Conservation (phyloP, 2,888 invertebrate genomes). For the Muscina levida region DNA sequence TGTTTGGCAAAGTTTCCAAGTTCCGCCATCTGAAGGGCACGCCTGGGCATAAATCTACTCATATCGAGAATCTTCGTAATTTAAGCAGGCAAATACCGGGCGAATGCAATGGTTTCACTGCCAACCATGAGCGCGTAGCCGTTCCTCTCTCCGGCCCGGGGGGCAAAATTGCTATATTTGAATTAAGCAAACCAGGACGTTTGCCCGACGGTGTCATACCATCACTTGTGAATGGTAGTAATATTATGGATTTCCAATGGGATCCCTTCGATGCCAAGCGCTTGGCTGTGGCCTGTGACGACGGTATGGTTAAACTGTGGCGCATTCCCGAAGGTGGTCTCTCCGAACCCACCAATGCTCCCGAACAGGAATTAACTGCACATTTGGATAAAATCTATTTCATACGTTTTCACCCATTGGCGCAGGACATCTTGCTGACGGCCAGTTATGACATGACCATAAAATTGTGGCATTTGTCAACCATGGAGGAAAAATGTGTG, state of each 20-base stretch:
- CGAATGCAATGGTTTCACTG: constrained; percentile 96
- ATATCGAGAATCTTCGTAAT: constrained; percentile 95
- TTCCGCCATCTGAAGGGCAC: constrained; percentile 96
- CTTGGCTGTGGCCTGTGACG: constrained; percentile 93
- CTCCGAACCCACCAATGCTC: constrained; percentile 89
- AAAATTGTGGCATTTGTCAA: constrained; percentile 90
- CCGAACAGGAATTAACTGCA: constrained; percentile 85
- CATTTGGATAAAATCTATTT: constrained; percentile 96
- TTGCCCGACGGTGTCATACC: constrained; percentile 90
- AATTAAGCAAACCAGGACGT: constrained; percentile 88
- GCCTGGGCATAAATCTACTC: constrained; percentile 92
- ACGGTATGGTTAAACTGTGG: constrained; percentile 91
- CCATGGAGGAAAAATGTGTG: constrained; percentile 84
- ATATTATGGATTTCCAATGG: constrained; percentile 96
- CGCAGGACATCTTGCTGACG: constrained; percentile 91
- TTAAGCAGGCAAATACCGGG: constrained; percentile 95
- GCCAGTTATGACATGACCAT: constrained; percentile 95
- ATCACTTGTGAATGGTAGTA: constrained; percentile 93
- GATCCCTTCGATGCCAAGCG: constrained; percentile 92
- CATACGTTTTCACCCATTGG: constrained; percentile 94
- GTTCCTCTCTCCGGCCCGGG: constrained; percentile 95
- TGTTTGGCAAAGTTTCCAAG: constrained; percentile 93
- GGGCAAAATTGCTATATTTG: constrained; percentile 92
- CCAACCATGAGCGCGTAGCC: constrained; percentile 92
- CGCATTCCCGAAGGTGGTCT: constrained; percentile 86